Percentiles rank a stretch among this genome's conserved stretches.
These are phyloP conservation scores for Cebus imitator DNA, from an alignment of 2,113 vertebrate species.

Conservation along the genomic window DNA sequence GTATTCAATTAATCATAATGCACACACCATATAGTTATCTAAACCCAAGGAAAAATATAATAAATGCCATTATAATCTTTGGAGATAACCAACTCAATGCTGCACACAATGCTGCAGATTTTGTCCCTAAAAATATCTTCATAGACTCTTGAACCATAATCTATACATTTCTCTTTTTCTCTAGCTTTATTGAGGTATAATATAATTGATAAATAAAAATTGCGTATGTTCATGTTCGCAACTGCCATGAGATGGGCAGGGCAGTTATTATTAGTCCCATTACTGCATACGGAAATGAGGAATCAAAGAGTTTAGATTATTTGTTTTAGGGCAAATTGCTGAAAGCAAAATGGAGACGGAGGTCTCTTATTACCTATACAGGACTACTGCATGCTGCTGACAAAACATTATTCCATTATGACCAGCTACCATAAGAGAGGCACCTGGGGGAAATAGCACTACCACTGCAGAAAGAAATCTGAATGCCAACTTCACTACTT, in stretches of 20 bases:
- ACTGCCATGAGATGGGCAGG: neutral
- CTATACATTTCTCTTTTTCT: neutral
- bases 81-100: neutral
- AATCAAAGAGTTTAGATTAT: neutral
- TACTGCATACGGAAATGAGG: neutral
- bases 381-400: neutral
- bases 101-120: slow-evolving; percentile 12
- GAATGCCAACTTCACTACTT: neutral
- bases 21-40: neutral
- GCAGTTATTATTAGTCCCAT: neutral
- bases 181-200: neutral
- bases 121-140: slow-evolving; percentile 12
- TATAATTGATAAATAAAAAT: neutral
- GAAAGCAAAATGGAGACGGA: neutral
- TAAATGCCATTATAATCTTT: neutral
- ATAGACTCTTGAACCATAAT: slow-evolving; percentile 20
- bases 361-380: neutral
- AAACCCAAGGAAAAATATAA: slow-evolving; percentile 6
- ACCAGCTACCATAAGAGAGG: neutral
- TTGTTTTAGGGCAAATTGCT: slow-evolving; percentile 6
- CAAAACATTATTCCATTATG: neutral
- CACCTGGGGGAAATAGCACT: neutral
- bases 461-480: neutral
- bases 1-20: neutral
- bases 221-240: neutral